These are phyloP conservation scores for Globodera rostochiensis DNA, from an alignment of 1,140 invertebrate species.

Conservation along the genomic window DNA sequence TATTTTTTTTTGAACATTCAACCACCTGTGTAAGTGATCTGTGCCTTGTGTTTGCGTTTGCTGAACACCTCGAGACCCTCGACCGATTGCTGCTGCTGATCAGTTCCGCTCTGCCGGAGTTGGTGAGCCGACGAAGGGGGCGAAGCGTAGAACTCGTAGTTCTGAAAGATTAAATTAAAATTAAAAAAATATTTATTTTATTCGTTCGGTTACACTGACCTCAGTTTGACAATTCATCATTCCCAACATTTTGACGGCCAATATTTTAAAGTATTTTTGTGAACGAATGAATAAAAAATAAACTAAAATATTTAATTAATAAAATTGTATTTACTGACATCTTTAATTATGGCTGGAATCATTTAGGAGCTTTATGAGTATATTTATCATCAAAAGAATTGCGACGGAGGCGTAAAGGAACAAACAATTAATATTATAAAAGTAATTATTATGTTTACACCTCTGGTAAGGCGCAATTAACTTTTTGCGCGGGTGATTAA, in stretches of 20 bases:
- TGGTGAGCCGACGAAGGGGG: not conserved
- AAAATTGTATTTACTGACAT: too few relatives aligned
- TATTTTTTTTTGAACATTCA: not conserved
- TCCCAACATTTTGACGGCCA: not conserved
- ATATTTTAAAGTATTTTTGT: too few relatives aligned
- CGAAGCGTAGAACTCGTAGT: not conserved
- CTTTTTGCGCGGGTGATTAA: too few relatives aligned
- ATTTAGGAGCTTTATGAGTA: too few relatives aligned
- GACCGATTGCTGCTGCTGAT: not conserved
- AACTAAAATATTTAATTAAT: too few relatives aligned
- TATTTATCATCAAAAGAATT: too few relatives aligned
- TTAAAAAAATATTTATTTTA: not conserved
- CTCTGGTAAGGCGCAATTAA: too few relatives aligned
- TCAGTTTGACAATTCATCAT: not conserved
- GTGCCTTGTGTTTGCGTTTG: not conserved
- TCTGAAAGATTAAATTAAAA: not conserved
- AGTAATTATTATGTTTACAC: too few relatives aligned
- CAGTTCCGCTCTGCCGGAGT: not conserved
- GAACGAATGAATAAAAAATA: too few relatives aligned
- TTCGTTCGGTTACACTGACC: not conserved
- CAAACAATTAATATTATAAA: too few relatives aligned
- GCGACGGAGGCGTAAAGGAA: too few relatives aligned
- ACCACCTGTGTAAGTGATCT: not conserved
- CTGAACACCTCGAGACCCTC: not conserved
- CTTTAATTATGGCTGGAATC: too few relatives aligned